Conservation (phyloP, 2,888 invertebrate genomes). For the Caenorhabditis sp. region DNA sequence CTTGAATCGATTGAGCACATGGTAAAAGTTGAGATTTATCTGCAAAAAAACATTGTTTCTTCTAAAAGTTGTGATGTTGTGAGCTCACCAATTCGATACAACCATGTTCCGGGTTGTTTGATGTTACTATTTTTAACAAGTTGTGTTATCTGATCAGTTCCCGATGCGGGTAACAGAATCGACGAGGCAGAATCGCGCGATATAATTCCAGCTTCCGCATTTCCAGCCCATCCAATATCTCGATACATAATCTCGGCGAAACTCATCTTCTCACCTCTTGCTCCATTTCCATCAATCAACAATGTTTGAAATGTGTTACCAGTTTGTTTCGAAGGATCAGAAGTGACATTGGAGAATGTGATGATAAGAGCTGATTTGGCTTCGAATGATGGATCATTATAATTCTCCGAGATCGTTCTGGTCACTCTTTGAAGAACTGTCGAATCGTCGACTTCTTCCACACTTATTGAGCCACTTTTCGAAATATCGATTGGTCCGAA, state of each 20-base stretch:
- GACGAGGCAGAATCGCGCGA: slow-evolving; percentile 58
- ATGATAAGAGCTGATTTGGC: slow-evolving; percentile 62
- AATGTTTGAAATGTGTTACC: slow-evolving; percentile 69
- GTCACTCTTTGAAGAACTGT: slow-evolving; percentile 22
- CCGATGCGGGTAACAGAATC: slow-evolving; percentile 67
- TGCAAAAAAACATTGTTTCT: slow-evolving; percentile 1
- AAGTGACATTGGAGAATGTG: slow-evolving; percentile 60
- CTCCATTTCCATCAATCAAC: slow-evolving; percentile 61
- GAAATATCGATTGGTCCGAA: slow-evolving; percentile 63
- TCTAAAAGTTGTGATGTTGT: background rate
- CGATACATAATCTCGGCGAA: slow-evolving; percentile 67
- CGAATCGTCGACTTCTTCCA: slow-evolving; percentile 54
- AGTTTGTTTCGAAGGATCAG: slow-evolving; percentile 31
- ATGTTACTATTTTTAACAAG: slow-evolving; percentile 65
- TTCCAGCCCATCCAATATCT: slow-evolving; percentile 62
- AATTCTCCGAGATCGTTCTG: slow-evolving; percentile 53
- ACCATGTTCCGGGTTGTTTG: slow-evolving; percentile 65
- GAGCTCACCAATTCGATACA: slow-evolving; percentile 57
- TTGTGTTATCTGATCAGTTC: slow-evolving; percentile 65
- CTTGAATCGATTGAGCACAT: slow-evolving; percentile 59
- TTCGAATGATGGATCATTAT: slow-evolving; percentile 53
- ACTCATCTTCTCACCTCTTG: slow-evolving; percentile 52
- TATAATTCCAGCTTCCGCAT: slow-evolving; percentile 69
- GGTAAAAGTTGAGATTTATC: slow-evolving; percentile 52
- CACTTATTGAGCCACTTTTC: slow-evolving; percentile 50